Base-by-base conservation (phyloP, 35 echinoderm and acorn worm genomes). In the Eucidaris tribuloides region DNA sequence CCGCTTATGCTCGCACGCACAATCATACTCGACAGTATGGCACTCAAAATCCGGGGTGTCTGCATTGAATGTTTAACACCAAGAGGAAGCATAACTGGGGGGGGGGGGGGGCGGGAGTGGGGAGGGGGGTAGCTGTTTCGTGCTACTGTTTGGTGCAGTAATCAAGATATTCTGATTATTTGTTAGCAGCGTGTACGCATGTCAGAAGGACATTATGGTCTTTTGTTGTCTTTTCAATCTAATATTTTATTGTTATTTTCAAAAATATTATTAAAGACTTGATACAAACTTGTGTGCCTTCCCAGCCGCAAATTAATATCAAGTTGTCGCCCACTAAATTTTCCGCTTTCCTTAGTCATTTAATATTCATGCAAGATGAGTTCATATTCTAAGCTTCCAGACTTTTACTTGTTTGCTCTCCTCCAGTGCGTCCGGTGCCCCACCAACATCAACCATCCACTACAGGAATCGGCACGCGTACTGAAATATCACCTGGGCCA, bases 401-500 rank as follows among this genome's bases (percentile, higher is more conserved):
- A 62, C 33, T 63, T 82, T 60, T 6, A 14, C 62, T 78, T 58
- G 19, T 39, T 65, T 79, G 52, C 42, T 41, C 24, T 32, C 33
- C 46, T 58, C 6, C 22, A 94, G 92, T 81, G 20, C 92, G 37
- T 58, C 32, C 39, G 87, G 58, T 49, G 40, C 23, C 3, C 92
- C 92, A 27, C 15, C 45, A 24, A 62, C 42, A 33, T 74, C 90
- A 2, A 0, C 6, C 0, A 29, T 59, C 28, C 83, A 85, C 45
- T 94, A 81, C 56, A 29, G 57, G 29, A 63, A 42, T 55, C 45
- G 85, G n/a, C n/a, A 48, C 65, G 80, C 46, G 45, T 57, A 27
- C 62, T 94, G 0, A 54, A 45, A 5, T 39, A n/a, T 83, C 14
- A 89, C 80, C 27, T 94, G 92, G 92, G 49, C 58, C 49, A 37